These are phyloP conservation scores for Ivindomyrus marchei DNA, from an alignment of 2,113 vertebrate species.

Conservation along the genomic window DNA sequence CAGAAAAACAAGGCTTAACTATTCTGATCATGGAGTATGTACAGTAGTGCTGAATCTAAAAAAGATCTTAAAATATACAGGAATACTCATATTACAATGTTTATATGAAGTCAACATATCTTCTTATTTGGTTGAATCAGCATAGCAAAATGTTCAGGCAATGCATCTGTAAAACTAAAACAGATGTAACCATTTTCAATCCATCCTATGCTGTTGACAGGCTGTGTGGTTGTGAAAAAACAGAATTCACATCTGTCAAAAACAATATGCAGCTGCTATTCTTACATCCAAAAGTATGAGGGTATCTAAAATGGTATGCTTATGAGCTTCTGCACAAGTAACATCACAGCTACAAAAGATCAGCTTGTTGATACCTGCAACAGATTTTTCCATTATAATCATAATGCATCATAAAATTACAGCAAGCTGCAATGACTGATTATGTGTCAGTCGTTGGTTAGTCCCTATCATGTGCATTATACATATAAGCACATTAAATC, in stretches of 20 bases:
- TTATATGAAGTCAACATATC: not conserved
- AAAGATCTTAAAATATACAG: not conserved
- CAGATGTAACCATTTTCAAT: not conserved
- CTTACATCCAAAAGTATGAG: not conserved
- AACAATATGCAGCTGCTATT: not conserved
- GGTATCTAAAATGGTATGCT: not conserved
- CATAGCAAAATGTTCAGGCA: not conserved
- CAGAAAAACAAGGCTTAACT: conserved; percentile 5
- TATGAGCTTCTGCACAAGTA: not conserved
- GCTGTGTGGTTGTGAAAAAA: not conserved
- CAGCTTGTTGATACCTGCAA: not conserved
- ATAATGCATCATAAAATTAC: not conserved
- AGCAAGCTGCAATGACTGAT: not conserved
- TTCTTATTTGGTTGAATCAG: conserved; percentile 1
- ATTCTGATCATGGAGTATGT: not conserved
- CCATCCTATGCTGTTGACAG: not conserved
- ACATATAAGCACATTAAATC: not conserved
- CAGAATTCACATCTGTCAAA: not conserved
- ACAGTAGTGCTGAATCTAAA: not conserved
- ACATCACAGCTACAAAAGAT: not conserved
- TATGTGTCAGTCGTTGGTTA: not conserved
- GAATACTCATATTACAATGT: not conserved
- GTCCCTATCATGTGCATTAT: not conserved
- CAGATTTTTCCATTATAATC: not conserved
- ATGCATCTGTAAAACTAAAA: not conserved